Conservation (phyloP, 2,113 vertebrate genomes). For the Eonycteris spelaea region DNA sequence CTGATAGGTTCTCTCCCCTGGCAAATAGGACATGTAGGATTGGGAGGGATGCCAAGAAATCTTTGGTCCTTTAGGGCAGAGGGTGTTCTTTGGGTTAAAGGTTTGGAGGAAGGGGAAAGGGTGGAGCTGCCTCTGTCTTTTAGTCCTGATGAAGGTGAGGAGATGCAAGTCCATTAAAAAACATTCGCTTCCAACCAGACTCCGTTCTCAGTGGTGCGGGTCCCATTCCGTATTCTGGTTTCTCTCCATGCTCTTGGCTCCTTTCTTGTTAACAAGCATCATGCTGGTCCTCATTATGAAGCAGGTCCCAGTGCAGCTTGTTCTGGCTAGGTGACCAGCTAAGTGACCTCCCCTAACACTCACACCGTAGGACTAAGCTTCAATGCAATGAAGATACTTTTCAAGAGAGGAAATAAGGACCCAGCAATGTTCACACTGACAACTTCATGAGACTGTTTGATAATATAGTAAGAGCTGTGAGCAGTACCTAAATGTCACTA, state of each 20-base stretch:
- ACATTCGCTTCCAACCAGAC: constrained; percentile 75
- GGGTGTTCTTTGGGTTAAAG: constrained; percentile 63
- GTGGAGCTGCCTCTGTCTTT: constrained; percentile 76
- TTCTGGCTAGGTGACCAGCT: not conserved
- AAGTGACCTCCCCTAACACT: not conserved
- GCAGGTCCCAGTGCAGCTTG: not conserved
- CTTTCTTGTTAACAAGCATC: not conserved
- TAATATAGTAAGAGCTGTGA: not conserved
- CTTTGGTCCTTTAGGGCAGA: constrained; percentile 62
- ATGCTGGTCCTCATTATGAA: not conserved
- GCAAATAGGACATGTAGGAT: constrained; percentile 67
- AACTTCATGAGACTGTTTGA: not conserved
- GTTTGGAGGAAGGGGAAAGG: constrained; percentile 62
- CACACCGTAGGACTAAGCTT: not conserved
- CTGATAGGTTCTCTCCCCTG: constrained; percentile 50
- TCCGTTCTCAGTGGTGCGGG: constrained; percentile 53
- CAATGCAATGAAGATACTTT: not conserved
- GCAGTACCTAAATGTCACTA: not conserved
- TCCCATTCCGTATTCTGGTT: not conserved
- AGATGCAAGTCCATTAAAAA: constrained; percentile 85
- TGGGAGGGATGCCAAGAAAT: constrained; percentile 72
- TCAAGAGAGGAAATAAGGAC: not conserved
- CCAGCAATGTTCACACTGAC: not conserved
- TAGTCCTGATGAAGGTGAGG: constrained; percentile 83
- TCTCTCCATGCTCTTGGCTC: not conserved